Percentiles rank a stretch among this genome's conserved stretches.
Conservation (phyloP, 2,113 vertebrate genomes). For the Scatophagus argus region DNA sequence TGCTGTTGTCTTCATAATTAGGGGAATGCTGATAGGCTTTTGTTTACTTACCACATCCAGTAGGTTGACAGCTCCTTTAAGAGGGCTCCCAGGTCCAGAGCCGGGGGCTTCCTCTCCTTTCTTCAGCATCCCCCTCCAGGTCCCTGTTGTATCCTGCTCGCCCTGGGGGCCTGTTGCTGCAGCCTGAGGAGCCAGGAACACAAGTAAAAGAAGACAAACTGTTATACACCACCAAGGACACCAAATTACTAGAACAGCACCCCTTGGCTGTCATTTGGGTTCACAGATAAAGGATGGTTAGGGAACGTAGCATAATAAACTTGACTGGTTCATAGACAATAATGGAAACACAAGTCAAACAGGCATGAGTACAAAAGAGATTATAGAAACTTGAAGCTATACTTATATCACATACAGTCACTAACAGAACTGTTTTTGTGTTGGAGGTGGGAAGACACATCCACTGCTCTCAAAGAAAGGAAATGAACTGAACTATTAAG, state of each 20-base stretch:
- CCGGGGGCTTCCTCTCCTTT: slow-evolving; percentile 90
- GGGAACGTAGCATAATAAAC: neutral
- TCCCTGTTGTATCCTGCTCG: slow-evolving; percentile 89
- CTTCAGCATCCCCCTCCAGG: slow-evolving; percentile 97
- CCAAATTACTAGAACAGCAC: neutral
- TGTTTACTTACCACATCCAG: slow-evolving; percentile 91
- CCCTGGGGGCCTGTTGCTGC: slow-evolving; percentile 74
- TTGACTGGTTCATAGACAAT: neutral
- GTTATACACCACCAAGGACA: neutral
- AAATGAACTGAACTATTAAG: neutral
- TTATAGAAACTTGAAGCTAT: neutral
- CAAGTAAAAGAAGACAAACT: neutral
- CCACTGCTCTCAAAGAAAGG: neutral
- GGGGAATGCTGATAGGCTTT: neutral
- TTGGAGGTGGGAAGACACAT: neutral
- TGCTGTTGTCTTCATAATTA: too few species aligned
- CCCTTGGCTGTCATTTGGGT: neutral
- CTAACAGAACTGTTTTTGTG: neutral
- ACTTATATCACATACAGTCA: neutral
- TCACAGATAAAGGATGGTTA: slow-evolving; percentile 15
- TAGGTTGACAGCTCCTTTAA: slow-evolving; percentile 93
- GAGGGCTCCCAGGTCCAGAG: slow-evolving; percentile 91
- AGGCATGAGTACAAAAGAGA: neutral
- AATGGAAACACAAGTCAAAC: slow-evolving; percentile 17
- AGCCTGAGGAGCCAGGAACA: slow-evolving; percentile 48